Evolutionary conservation across 1,140 invertebrate genomes (phyloP).

Genomic region (Matsumurasca onukii): DNA sequence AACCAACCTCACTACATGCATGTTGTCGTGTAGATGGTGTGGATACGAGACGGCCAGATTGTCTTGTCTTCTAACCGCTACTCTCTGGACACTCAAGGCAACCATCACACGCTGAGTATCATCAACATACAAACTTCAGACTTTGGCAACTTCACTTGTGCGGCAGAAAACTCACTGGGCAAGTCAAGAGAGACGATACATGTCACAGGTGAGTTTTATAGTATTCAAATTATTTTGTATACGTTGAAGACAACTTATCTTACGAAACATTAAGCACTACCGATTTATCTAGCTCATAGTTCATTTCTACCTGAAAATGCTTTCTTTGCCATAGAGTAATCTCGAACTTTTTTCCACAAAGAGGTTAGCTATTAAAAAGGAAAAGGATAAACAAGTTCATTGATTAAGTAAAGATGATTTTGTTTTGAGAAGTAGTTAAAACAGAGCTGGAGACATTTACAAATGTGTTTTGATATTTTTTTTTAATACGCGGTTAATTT

Average conservation of each 20-base stretch:
- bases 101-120: conserved; percentile 55
- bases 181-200: conserved; percentile 54
- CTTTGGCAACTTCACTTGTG: conserved; percentile 56
- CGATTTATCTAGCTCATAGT: too few relatives aligned
- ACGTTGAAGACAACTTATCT: too few relatives aligned
- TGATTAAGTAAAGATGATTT: too few relatives aligned
- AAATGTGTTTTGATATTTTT: not conserved
- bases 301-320: too few relatives aligned
- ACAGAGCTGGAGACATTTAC: not conserved
- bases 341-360: too few relatives aligned
- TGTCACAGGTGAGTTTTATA: conserved; percentile 48
- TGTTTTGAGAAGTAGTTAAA: too few relatives aligned
- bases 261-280: too few relatives aligned
- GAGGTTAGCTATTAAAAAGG: too few relatives aligned
- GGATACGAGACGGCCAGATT: conserved; percentile 3
- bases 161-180: conserved; percentile 51
- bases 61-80: conserved; percentile 1
- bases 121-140: conserved; percentile 54
- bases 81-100: conserved; percentile 51
- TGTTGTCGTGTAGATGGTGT: conserved; percentile 10
- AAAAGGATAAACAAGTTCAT: too few relatives aligned
- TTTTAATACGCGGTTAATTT: too few relatives aligned
- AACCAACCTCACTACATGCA: too few relatives aligned
- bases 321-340: too few relatives aligned
- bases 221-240: not conserved